Evolutionary conservation across 2,797 vertebrate species (phyloP).

Genomic region (Linurgus olivaceus): DNA sequence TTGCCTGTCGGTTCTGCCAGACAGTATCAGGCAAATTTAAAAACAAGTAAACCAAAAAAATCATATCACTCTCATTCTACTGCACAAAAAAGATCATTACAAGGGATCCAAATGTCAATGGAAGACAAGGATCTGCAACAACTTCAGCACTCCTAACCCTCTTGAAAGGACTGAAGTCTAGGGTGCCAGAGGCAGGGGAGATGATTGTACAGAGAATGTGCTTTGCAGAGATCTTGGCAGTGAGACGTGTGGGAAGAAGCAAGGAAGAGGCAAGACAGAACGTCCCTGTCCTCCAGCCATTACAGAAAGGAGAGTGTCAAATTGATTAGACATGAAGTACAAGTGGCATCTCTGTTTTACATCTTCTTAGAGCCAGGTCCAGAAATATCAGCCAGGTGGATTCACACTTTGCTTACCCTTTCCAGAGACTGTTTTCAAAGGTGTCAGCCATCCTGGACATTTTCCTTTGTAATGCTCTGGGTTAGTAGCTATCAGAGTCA

Average conservation of each 20-base stretch:
- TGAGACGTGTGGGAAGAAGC: background rate
- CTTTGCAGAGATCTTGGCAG: background rate
- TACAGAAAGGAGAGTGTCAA: background rate
- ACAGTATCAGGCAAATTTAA: background rate
- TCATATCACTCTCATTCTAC: background rate
- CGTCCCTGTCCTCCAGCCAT: background rate
- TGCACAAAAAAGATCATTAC: background rate
- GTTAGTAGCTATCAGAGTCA: background rate
- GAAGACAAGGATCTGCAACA: background rate
- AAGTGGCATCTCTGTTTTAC: background rate
- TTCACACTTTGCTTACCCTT: background rate
- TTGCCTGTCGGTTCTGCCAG: background rate
- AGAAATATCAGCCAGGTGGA: background rate
- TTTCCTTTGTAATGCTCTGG: background rate
- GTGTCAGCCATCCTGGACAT: background rate
- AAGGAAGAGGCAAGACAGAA: background rate
- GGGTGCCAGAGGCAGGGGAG: background rate
- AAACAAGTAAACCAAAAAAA: background rate
- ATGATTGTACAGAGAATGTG: background rate
- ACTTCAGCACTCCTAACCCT: background rate
- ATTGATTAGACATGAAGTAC: background rate
- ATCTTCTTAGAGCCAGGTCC: background rate
- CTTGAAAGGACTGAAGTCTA: background rate
- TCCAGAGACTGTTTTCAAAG: background rate
- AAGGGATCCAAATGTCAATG: background rate